Base-by-base conservation (phyloP, 2,888 invertebrate species). In the Chloroclysta siterata region DNA sequence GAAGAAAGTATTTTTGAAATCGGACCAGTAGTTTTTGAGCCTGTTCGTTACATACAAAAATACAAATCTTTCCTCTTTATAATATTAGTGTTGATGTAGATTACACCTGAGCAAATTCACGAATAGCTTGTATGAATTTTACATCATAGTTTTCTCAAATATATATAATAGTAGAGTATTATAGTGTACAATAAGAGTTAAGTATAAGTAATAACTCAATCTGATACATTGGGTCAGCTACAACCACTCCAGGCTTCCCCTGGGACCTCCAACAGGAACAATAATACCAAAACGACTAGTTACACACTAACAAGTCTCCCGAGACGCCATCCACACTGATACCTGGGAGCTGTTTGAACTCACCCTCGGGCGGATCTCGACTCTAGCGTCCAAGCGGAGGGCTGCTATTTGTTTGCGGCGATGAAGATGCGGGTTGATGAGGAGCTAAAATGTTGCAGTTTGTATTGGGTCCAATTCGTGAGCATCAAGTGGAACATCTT, bases 261-360 rank as follows among this genome's bases (percentile, higher is more conserved):
- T 42, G 82, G 80, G 86, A 81, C 61, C 56, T 61, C 69, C 69
- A 82, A 85, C 82, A 85, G 72, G 76, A 80, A 85, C 84, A 85
- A 87, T 83, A 86, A 87, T 82, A 83, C 69, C 36, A 72, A 73
- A 83, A 81, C 78, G 80, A 75, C 73, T 72, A 76, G 76, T 75
- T 80, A 81, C 76, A 77, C 78, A 66, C 72, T 83, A 85, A 85
- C 84, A 83, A 82, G 84, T 79, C 87, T 75, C 79, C 6, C 2
- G 80, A 75, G 85, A 79, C 64, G 42, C 47, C 50, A 59, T 55
- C 41, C 54, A 57, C 56, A 67, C 59, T 64, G 54, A 64, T 62
- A 63, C 67, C 48, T 44, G 28, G 47, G 44, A 58, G 61, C 46
- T 64, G 65, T 66, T 64, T 57, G 53, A 51, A 63, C 55, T 53